Base-by-base conservation (phyloP, 37 sponge, comb jelly and placozoan genomes). In the Geodia barretti region DNA sequence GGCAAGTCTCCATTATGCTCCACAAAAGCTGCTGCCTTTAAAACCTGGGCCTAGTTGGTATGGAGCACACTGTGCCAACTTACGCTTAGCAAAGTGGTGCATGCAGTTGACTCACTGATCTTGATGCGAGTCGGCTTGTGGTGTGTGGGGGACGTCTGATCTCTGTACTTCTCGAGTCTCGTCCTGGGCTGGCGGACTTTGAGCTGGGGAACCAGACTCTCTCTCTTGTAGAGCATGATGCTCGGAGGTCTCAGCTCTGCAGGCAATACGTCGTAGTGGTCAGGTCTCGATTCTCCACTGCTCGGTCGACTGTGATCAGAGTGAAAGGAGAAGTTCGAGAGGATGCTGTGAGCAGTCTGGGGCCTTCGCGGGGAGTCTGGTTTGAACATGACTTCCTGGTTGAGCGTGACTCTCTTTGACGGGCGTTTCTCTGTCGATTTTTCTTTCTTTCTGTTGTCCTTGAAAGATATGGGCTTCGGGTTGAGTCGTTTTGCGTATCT, bases 231-330 rank as follows among this genome's bases (percentile, higher is more conserved):
- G 47, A 80, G 83, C 66, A 92, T 64, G 1, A 92, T 92, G 67
- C 67, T 70, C 4, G 92, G 92, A n/a, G n/a, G n/a, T 2, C 84
- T 47, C 63, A 91, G 74, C 65, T 83, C 88, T 0, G 84, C 75
- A 14, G 92, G 92, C 34, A 92, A 81, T 21, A 61, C 26, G 47
- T 92, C 92, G 62, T 80, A 92, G 14, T 87, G 88, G 26, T 64
- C 25, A 20, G 35, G 41, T 34, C 68, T 68, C 17, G 66, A 82
- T 38, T 77, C 87, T 4, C 58, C 79, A 4, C 64, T 41, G 24
- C 64, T 65, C 17, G 58, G 20, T 21, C 29, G 59, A n/a, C 69
- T 64, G 17, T 64, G 14, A 33, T 91, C 92, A 23, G 92, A 92
- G 20, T 76, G 39, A 38, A 87, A 31, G 17, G 92, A 90, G 32